A percentile compares a stretch with the other conserved stretches of the same genome.
Evolutionary conservation across 2,888 invertebrate genomes (phyloP).

Genomic region (Nowickia ferox): DNA sequence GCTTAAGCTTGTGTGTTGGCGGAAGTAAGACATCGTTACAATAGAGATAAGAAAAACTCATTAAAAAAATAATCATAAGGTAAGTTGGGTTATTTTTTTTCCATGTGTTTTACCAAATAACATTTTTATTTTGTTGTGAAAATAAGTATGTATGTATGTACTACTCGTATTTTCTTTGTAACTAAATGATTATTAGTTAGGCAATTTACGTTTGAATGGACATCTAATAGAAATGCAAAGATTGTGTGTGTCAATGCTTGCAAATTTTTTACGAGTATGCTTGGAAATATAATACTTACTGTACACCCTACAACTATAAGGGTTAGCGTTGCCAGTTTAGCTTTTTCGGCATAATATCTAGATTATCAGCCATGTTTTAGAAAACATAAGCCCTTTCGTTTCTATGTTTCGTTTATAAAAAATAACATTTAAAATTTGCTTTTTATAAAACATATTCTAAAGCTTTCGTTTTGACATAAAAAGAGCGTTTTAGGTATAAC

Average conservation of each 20-base stretch:
- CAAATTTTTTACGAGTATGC: constrained; percentile 17
- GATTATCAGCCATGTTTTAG: no score
- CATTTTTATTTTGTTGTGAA: constrained; percentile 10
- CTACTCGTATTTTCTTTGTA: constrained; percentile 34
- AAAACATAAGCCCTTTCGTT: no score
- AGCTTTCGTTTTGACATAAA: no score
- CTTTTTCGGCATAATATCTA: not conserved
- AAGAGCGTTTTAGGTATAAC: no score
- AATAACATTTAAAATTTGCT: no score
- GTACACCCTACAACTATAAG: constrained; percentile 36
- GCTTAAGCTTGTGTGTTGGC: constrained; percentile 53
- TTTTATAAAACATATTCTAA: no score
- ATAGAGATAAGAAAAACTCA: constrained; percentile 57
- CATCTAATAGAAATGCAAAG: constrained; percentile 44
- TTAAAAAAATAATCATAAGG: constrained; percentile 55
- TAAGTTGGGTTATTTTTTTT: constrained; percentile 43
- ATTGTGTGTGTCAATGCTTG: constrained; percentile 22
- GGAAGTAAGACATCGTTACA: constrained; percentile 65
- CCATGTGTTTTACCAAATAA: not conserved
- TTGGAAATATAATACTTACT: constrained; percentile 37
- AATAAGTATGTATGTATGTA: not conserved
- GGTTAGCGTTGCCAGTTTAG: not conserved
- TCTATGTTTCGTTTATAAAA: no score
- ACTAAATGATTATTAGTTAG: constrained; percentile 32
- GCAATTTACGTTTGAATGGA: constrained; percentile 46